These are phyloP conservation scores for Poeciliopsis retropinna DNA, from an alignment of 2,113 vertebrate genomes.

Conservation along the genomic window DNA sequence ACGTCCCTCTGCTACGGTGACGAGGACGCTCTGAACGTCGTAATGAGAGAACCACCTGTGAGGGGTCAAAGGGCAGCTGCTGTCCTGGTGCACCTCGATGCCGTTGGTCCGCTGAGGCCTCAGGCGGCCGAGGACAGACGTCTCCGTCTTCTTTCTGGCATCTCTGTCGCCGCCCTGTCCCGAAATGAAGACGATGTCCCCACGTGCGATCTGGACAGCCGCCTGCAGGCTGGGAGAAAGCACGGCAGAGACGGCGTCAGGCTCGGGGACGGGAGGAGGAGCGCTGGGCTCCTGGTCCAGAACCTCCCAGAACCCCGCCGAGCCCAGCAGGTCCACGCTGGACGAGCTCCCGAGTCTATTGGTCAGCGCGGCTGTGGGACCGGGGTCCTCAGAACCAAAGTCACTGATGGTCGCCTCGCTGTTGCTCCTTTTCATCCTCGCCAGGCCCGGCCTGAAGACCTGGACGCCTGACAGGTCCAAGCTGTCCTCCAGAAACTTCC, in stretches of 20 bases:
- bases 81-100: not conserved
- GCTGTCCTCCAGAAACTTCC: not conserved
- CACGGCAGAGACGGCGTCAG: not conserved
- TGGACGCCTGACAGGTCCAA: not conserved
- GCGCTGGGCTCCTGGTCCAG: not conserved
- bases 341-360: not conserved
- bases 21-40: constrained; percentile 20
- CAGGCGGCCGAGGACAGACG: not conserved
- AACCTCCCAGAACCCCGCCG: not conserved
- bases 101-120: not conserved
- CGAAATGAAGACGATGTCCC: not conserved
- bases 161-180: not conserved
- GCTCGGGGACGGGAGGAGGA: not conserved
- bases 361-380: not conserved
- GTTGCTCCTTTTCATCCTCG: not conserved
- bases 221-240: not conserved
- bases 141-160: not conserved
- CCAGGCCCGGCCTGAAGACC: not conserved
- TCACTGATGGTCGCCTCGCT: not conserved
- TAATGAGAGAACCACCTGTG: constrained; percentile 27
- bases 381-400: not conserved
- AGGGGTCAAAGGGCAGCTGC: not conserved
- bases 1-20: not conserved
- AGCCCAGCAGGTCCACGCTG: not conserved
- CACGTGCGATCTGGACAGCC: not conserved